Base-by-base conservation (phyloP, 2,113 vertebrate genomes). In the Phalacrocorax carbo region DNA sequence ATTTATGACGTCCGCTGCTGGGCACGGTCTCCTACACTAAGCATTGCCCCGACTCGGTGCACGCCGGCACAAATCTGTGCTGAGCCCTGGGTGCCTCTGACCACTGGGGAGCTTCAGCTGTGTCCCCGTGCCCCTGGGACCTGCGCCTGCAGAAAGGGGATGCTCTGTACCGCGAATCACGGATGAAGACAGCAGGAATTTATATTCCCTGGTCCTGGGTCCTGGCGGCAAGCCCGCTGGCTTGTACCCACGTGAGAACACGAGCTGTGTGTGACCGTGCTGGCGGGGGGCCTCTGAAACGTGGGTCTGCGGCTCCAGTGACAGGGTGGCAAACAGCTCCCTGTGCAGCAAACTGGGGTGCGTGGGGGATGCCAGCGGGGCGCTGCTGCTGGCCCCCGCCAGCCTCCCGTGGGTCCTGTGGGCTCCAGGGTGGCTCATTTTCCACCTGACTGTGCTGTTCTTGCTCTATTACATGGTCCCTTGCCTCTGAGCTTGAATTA, bases 211-310 rank as follows among this genome's bases (percentile, higher is more conserved):
- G 30, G 6, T 3, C 2, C 15, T 5, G 13, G 0, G 51, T 3
- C 0, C 0, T 14, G 6, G 6, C 0, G 1, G 38, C 27, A 54
- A 49, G 49, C 72, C 9, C 21, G 0, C 3, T 0, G 38, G 15
- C 3, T 51, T 48, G 34, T 11, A 3, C 13, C 26, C 1, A 1
- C 1, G 0, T 0, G 82, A 17, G 34, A 19, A 1, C 22, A 10
- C 0, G 5, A 27, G 42, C 60, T 2, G 20, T 2, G 10, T 22
- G 72, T 26, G 77, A 3, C 30, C 1, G 2, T 5, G n/a, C 51
- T 55, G 75, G 51, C 49, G 10, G n/a, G 48, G 17, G 68, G 6
- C 22, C 48, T 30, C 71, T 3, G n/a, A 13, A 73, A 51, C 3
- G 44, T 3, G 62, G 46, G 16, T 15, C 48, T 7, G 48, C 46